Base-by-base conservation (phyloP, 1,140 invertebrate genomes). In the Danaus melanippus region DNA sequence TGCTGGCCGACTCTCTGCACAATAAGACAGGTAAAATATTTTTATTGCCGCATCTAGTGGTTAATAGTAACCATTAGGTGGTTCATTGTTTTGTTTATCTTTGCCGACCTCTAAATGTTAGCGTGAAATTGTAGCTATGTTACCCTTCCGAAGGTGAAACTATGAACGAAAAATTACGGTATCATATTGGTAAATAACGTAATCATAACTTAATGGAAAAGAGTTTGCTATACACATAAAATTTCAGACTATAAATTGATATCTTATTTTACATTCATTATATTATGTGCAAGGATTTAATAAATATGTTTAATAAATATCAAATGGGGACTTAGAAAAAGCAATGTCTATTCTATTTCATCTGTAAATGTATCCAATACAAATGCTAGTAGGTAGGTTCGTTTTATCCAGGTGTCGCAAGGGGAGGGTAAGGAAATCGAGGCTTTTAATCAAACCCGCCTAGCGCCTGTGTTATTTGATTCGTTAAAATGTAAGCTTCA, bases 11-110 rank as follows among this genome's bases (percentile, higher is more conserved):
- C 60, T 69, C 53, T 44, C 56, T 52, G 49, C 50, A 60, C 60
- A 71, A 64, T 60, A 58, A 62, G 66, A 69, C 64, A 71, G 71
- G 66, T 78, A 74, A 82, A 75, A 76, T 79, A 82, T 79, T 82
- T 82, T 79, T 79, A 78, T 73, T 77, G 58, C 63, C 55, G 47
- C 53, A 59, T 74, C 65, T 67, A 76, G 66, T 74, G 56, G 70
- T 71, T 72, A 71, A 74, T 79, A 71, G 66, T 66, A 57, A 69
- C 62, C 65, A 71, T 74, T 71, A 72, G 63, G 62, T 43, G 46
- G 63, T 69, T 67, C 61, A 69, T 60, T 69, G 71, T 65, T 67
- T 68, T 74, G 66, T 74, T 73, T 69, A 68, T 71, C 66, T 67
- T 32, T 50, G 21, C 17, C 47, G 49, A 42, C 49, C 17, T 11